A percentile compares a stretch with the other conserved stretches of the same genome.
Conservation (phyloP, 2,888 invertebrate genomes). For the Leptarthrus brevirostris region DNA sequence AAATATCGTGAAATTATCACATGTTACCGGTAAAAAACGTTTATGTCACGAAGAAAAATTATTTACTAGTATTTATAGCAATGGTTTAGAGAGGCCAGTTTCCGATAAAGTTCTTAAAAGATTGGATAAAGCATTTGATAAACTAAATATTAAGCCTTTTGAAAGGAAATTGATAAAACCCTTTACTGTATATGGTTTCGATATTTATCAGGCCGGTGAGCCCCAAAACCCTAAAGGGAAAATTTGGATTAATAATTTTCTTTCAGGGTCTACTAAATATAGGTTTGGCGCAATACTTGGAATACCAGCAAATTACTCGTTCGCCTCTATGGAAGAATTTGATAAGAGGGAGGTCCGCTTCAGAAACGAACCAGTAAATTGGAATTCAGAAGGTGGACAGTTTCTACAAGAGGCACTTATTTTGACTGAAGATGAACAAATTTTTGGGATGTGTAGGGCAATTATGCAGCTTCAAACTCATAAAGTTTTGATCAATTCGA, state of each 20-base stretch:
- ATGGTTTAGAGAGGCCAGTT: slow-evolving; percentile 72
- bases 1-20: slow-evolving; percentile 74
- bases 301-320: slow-evolving; percentile 78
- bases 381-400: slow-evolving; percentile 73
- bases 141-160: slow-evolving; percentile 70
- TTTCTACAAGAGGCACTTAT: slow-evolving; percentile 75
- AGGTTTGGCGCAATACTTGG: slow-evolving; percentile 77
- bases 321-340: slow-evolving; percentile 70
- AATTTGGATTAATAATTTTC: not conserved
- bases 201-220: slow-evolving; percentile 79
- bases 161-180: slow-evolving; percentile 71
- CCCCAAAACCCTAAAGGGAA: slow-evolving; percentile 58
- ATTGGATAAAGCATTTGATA: slow-evolving; percentile 71
- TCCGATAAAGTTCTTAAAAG: slow-evolving; percentile 68
- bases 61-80: slow-evolving; percentile 66
- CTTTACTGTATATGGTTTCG: slow-evolving; percentile 80
- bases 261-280: slow-evolving; percentile 69
- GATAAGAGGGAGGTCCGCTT: slow-evolving; percentile 72
- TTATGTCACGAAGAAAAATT: slow-evolving; percentile 20
- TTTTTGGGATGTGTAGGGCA: slow-evolving; percentile 83
- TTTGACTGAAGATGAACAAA: slow-evolving; percentile 81
- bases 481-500: slow-evolving; percentile 71
- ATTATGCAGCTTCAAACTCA: slow-evolving; percentile 74
- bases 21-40: slow-evolving; percentile 71
- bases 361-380: slow-evolving; percentile 73